Conservation (phyloP, 2,888 invertebrate species). For the Allygus modestus region DNA sequence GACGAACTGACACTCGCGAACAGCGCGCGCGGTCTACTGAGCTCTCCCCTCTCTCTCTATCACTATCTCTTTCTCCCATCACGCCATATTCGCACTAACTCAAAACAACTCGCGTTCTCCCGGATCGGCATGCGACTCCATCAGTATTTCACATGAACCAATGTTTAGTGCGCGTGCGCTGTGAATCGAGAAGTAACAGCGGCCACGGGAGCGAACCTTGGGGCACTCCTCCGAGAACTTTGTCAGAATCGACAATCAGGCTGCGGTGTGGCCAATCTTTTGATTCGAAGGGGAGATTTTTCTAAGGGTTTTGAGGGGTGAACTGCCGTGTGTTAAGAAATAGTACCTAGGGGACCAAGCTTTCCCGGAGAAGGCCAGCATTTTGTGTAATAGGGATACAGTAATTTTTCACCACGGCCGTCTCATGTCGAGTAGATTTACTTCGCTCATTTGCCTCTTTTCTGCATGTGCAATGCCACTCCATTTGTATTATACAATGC, state of each 20-base stretch:
- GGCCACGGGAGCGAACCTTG: conserved; percentile 8
- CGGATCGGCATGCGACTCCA: neutral
- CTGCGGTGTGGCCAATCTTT: neutral
- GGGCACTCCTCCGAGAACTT: no score
- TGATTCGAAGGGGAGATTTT: neutral
- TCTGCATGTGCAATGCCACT: no score
- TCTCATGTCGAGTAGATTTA: no score
- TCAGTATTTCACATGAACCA: neutral
- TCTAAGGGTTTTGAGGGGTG: neutral
- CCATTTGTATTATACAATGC: no score
- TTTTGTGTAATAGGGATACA: neutral
- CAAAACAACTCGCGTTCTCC: conserved; percentile 8
- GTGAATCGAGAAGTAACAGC: neutral
- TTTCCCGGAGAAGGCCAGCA: no score
- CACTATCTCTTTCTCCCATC: neutral
- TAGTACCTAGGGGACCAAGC: no score
- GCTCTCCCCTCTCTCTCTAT: neutral
- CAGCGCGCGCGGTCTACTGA: neutral
- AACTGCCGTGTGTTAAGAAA: neutral
- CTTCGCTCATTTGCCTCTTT: no score
- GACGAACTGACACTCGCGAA: neutral
- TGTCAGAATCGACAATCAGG: neutral
- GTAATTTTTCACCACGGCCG: no score
- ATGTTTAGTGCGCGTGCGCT: neutral
- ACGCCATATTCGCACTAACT: conserved; percentile 25